Percentiles rank a stretch among this genome's conserved stretches.
Conservation (phyloP, 2,797 vertebrate genomes). For the Brotula barbata region DNA sequence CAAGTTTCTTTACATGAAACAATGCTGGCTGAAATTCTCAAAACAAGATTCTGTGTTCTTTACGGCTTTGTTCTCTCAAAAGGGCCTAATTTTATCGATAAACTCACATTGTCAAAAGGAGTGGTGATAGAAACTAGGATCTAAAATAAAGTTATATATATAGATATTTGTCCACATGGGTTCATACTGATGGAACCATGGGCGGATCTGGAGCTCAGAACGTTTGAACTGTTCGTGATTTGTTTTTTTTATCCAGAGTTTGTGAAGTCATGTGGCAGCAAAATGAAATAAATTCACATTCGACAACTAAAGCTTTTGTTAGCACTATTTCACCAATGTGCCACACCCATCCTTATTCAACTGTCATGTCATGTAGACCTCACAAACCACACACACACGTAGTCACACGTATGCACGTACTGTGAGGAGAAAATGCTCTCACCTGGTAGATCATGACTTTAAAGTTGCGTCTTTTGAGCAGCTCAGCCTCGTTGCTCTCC, state of each 20-base stretch:
- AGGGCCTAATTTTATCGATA: no score
- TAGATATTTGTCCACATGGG: no score
- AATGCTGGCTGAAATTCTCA: no score
- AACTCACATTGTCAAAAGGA: no score
- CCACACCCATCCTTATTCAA: constrained; percentile 59
- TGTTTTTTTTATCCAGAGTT: neutral
- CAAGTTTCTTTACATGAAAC: no score
- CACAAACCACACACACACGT: constrained; percentile 4
- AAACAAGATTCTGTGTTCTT: no score
- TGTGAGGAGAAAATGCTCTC: constrained; percentile 42
- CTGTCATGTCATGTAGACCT: constrained; percentile 6
- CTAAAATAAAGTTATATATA: no score
- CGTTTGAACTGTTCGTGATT: no score
- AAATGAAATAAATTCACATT: constrained; percentile 11
- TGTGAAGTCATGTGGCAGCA: neutral
- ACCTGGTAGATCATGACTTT: constrained; percentile 99
- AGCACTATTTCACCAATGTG: neutral
- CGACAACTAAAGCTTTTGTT: neutral
- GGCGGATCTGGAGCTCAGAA: no score
- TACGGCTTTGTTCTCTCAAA: no score
- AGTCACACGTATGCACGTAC: constrained; percentile 4
- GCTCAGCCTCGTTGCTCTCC: constrained; percentile 93
- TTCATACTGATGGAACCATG: no score
- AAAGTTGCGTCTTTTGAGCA: constrained; percentile 96
- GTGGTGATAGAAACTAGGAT: no score